Conservation (phyloP, 1,140 invertebrate species). For the Aphis gossypii region DNA sequence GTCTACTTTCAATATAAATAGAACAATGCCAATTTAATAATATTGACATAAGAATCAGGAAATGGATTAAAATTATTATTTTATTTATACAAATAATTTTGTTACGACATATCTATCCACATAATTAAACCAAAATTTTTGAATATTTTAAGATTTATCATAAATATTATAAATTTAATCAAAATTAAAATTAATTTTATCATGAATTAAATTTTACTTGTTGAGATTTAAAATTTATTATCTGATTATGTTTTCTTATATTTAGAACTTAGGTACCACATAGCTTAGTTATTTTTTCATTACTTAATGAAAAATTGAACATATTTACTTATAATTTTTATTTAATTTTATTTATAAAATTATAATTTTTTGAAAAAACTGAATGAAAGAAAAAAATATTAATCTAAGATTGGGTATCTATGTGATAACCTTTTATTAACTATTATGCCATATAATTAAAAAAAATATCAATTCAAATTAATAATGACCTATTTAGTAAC, state of each 20-base stretch:
- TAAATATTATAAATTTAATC: background rate
- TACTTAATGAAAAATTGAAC: background rate
- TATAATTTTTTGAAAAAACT: background rate
- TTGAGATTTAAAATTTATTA: background rate
- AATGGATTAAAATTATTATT: constrained; percentile 8
- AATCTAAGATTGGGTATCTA: background rate
- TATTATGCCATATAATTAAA: background rate
- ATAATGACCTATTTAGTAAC: background rate
- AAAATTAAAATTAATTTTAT: background rate
- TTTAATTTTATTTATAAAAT: background rate
- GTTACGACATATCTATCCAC: background rate
- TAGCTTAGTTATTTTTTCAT: background rate
- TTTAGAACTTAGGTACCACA: background rate
- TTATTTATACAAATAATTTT: background rate
- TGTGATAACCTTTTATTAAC: background rate
- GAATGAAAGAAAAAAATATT: background rate
- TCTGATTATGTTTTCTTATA: background rate
- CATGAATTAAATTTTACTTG: background rate
- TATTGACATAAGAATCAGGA: constrained; percentile 9
- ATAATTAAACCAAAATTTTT: too few species aligned
- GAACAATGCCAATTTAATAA: constrained; percentile 44
- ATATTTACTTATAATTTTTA: background rate
- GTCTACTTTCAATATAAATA: constrained; percentile 6
- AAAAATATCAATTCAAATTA: background rate
- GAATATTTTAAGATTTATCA: background rate